Percentiles rank a stretch among this genome's conserved stretches.
phyloP scores from a whole-genome alignment of 1,140 invertebrate species.

The Drosophila repleta region DNA sequence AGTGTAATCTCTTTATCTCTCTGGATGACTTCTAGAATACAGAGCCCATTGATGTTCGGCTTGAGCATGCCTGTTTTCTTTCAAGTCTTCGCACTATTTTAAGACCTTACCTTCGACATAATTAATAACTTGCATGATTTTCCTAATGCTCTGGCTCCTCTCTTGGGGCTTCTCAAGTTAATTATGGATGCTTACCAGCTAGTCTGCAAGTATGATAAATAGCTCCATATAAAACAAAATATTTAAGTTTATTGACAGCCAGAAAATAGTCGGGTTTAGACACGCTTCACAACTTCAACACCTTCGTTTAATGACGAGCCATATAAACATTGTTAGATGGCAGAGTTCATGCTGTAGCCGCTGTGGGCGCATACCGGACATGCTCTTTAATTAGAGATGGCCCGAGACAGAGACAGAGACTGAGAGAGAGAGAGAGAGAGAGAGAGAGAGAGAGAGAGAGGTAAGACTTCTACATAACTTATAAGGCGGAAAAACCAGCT shows the following conservation, averaged over 20 bases:
- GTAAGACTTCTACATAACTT: not conserved
- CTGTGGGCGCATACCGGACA: constrained; percentile 47
- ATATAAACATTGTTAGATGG: constrained; percentile 11
- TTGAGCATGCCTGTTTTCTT: too few species aligned
- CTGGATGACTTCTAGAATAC: too few species aligned
- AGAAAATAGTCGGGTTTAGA: constrained; percentile 20
- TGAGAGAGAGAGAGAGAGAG: not conserved
- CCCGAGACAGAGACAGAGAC: not conserved
- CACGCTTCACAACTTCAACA: constrained; percentile 19
- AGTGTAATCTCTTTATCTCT: not conserved
- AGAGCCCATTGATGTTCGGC: too few species aligned
- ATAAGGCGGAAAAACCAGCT: constrained; percentile 34
- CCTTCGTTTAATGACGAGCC: constrained; percentile 15
- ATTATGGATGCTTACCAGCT: not conserved
- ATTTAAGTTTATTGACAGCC: constrained; percentile 16
- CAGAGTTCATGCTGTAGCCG: constrained; percentile 3
- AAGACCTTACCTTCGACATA: too few species aligned
- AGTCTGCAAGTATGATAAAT: not conserved
- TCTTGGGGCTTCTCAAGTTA: too few species aligned
- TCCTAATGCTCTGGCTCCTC: too few species aligned
- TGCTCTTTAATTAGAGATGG: constrained; percentile 43
- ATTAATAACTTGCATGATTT: too few species aligned
- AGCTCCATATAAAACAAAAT: not conserved
- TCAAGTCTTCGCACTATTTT: too few species aligned
- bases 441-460: not conserved